A percentile compares a stretch with the other conserved stretches of the same genome.
These are phyloP conservation scores for Hyphantria cunea DNA, from an alignment of 1,140 invertebrate genomes.

Conservation along the genomic window DNA sequence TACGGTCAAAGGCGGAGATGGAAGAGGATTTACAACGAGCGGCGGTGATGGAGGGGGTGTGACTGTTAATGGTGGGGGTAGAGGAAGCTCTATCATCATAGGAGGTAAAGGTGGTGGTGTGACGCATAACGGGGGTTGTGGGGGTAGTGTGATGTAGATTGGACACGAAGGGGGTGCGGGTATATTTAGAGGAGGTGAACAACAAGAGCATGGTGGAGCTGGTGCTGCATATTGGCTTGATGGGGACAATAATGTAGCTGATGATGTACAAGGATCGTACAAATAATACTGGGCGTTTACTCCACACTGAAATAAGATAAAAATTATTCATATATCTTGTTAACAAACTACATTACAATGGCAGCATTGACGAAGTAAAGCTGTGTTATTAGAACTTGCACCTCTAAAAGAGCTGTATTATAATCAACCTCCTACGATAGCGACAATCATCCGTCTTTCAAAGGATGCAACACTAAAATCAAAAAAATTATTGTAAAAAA, in stretches of 20 bases:
- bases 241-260: background rate
- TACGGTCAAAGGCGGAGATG: slow-evolving; percentile 52
- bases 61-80: slow-evolving; percentile 54
- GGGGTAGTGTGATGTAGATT: slow-evolving; percentile 44
- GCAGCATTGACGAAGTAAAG: too few species aligned
- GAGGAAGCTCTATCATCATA: slow-evolving; percentile 43
- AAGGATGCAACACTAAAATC: too few species aligned
- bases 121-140: slow-evolving; percentile 51
- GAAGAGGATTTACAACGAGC: slow-evolving; percentile 53
- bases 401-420: too few species aligned
- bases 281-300: slow-evolving; percentile 59
- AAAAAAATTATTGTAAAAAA: too few species aligned
- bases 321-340: slow-evolving; percentile 5
- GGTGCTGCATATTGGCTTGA: slow-evolving; percentile 34
- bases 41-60: slow-evolving; percentile 60
- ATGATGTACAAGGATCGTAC: slow-evolving; percentile 40
- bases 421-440: too few species aligned
- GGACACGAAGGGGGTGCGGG: slow-evolving; percentile 39
- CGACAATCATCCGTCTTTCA: too few species aligned
- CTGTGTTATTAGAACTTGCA: too few species aligned
- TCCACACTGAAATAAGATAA: slow-evolving; percentile 44
- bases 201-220: slow-evolving; percentile 39
- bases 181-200: slow-evolving; percentile 39
- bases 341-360: background rate
- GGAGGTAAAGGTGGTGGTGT: slow-evolving; percentile 60